phyloP scores from a whole-genome alignment of 2,113 vertebrate species.

The Cacatua alba region DNA sequence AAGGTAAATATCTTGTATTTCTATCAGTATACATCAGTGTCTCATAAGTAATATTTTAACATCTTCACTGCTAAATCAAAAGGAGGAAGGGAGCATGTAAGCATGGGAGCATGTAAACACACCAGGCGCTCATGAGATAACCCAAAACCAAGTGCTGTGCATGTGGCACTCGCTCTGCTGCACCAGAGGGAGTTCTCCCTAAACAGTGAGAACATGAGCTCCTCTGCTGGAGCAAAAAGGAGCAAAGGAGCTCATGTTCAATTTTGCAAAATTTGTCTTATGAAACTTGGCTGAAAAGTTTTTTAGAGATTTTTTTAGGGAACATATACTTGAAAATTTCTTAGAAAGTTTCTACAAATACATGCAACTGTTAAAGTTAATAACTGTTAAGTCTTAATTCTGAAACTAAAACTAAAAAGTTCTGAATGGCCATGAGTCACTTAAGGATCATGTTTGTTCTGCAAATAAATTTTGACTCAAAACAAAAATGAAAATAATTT shows the following conservation, averaged over 20 bases:
- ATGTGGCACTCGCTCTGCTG: neutral
- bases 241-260: neutral
- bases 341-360: neutral
- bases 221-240: neutral
- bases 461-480: neutral
- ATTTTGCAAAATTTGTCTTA: neutral
- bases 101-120: neutral
- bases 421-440: accelerated
- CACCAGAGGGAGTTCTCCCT: neutral
- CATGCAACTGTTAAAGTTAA: accelerated
- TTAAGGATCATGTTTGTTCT: neutral
- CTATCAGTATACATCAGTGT: neutral
- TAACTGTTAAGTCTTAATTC: neutral
- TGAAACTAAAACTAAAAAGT: neutral
- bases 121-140: neutral
- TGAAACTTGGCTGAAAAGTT: neutral
- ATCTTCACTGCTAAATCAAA: neutral
- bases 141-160: accelerated
- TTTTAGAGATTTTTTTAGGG: accelerated
- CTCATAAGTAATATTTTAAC: neutral
- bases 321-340: neutral
- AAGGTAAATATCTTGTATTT: neutral
- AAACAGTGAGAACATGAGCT: neutral
- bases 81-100: accelerated
- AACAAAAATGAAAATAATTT: neutral